phyloP scores from a whole-genome alignment of 2,113 vertebrate species.

The Puntigrus tetrazona region DNA sequence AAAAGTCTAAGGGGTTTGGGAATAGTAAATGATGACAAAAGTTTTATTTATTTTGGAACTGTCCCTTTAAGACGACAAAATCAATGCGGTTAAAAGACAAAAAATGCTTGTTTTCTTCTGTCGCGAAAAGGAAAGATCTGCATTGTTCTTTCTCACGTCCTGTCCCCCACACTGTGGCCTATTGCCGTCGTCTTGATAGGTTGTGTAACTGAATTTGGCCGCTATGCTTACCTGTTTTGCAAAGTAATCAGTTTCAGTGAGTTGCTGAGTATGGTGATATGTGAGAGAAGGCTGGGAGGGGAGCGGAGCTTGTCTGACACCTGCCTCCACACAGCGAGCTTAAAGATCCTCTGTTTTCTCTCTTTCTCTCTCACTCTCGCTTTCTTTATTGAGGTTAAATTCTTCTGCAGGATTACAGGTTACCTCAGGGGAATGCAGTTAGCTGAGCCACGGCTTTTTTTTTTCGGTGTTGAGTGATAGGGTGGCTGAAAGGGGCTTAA shows the following conservation, averaged over 20 bases:
- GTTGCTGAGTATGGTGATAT: conserved; percentile 23
- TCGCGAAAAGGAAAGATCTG: neutral
- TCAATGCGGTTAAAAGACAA: neutral
- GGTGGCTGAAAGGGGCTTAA: conserved; percentile 74
- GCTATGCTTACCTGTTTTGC: conserved; percentile 51
- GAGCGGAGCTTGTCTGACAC: conserved; percentile 49
- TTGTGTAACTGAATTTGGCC: conserved; percentile 39
- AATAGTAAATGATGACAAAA: neutral
- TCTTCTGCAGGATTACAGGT: conserved; percentile 69
- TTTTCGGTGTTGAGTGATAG: conserved; percentile 69
- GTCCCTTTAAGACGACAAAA: neutral
- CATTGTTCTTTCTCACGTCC: neutral
- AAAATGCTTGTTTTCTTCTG: neutral
- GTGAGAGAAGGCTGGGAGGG: conserved; percentile 31
- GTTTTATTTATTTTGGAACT: neutral
- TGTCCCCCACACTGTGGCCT: neutral
- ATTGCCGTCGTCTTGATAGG: neutral
- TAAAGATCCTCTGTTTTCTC: conserved; percentile 34
- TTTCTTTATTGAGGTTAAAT: conserved; percentile 66
- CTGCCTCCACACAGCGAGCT: conserved; percentile 55
- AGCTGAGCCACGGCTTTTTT: conserved; percentile 61
- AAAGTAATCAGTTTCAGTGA: conserved; percentile 61
- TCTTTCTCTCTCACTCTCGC: neutral
- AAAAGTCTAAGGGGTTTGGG: neutral
- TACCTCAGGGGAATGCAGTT: conserved; percentile 66